A percentile compares a stretch with the other conserved stretches of the same genome.
phyloP scores from a whole-genome alignment of 2,888 invertebrate genomes.

The Cordylochernes scorpioides region DNA sequence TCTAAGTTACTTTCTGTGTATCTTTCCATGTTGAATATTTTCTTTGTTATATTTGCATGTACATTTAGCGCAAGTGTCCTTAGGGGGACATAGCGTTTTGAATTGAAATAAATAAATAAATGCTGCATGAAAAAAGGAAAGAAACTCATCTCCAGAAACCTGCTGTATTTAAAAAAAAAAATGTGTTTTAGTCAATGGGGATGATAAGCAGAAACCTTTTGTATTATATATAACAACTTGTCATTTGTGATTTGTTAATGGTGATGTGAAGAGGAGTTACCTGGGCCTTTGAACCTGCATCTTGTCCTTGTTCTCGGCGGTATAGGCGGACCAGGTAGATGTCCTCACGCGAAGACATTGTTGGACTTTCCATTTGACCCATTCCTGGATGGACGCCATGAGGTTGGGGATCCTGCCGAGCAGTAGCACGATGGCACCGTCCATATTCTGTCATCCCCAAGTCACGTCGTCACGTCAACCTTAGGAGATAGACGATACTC shows the following conservation, averaged over 20 bases:
- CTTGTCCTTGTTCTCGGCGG: slow-evolving; percentile 13
- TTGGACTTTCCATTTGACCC: slow-evolving; percentile 15
- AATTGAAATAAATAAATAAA: slow-evolving; percentile 1
- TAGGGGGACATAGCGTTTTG: too few relatives aligned
- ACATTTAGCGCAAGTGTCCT: too few relatives aligned
- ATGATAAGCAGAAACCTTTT: too few relatives aligned
- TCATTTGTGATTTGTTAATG: too few relatives aligned
- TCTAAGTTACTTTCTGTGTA: too few relatives aligned
- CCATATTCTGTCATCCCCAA: slow-evolving; percentile 13
- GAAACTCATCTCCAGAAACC: too few relatives aligned
- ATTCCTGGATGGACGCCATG: slow-evolving; percentile 16
- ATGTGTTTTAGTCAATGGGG: too few relatives aligned
- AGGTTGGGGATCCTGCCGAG: slow-evolving; percentile 16
- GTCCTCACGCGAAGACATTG: slow-evolving; percentile 13
- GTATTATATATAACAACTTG: too few relatives aligned
- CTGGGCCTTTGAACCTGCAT: slow-evolving; percentile 14
- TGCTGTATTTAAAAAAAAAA: too few relatives aligned
- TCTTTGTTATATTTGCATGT: too few relatives aligned
- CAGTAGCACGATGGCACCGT: slow-evolving; percentile 17
- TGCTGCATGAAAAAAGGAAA: too few relatives aligned
- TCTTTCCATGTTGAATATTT: too few relatives aligned
- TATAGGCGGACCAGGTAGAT: slow-evolving; percentile 15
- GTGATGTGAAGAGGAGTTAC: slow-evolving; percentile 5
- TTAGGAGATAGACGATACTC: background rate
- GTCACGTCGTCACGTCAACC: background rate